Base-by-base conservation (phyloP, 2,888 invertebrate species). In the Lithodes maja region DNA sequence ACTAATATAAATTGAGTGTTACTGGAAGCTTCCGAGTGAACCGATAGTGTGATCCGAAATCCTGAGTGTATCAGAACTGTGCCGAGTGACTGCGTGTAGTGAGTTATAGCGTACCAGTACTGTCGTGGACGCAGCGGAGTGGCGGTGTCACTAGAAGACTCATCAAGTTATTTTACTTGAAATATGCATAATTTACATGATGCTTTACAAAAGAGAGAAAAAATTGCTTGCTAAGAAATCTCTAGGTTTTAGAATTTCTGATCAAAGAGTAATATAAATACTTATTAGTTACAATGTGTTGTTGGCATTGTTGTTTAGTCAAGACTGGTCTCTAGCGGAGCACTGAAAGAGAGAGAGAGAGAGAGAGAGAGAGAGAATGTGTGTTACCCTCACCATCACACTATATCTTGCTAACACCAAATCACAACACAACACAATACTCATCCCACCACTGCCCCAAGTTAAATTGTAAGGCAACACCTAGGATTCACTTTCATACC, bases 201-300 rank as follows among this genome's bases (percentile, higher is more conserved):
- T 88, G 88, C 88, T 88, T 88, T 88, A 88, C 88, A 88, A 88
- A 85, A 88, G 84, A 82, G 87, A 33, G 81, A 86, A 88, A 88
- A 83, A 88, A 88, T 88, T 88, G 88, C 88, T 88, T 88, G 88
- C 88, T 88, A 88, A 84, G 88, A 80, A 84, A 80, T 88, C 88
- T 88, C 84, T 88, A 88, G 88, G 88, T 88, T 88, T 88, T 88
- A 88, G 88, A 88, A 88, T 88, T 88, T 88, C 88, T 88, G 88
- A 88, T 88, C 88, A 88, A 88, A 88, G 84, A 88, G 88, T 88
- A 88, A 88, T 88, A 84, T 88, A 88, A 88, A 88, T 88, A 88
- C 88, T 84, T 77, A 88, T 88, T 88, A 88, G 88, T 88, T 88
- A 88, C 84, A 88, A 88, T 88, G 88, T 88, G 84, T 88, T 88